phyloP scores from a whole-genome alignment of 2,113 vertebrate genomes.

The Vulpes ferrilata region DNA sequence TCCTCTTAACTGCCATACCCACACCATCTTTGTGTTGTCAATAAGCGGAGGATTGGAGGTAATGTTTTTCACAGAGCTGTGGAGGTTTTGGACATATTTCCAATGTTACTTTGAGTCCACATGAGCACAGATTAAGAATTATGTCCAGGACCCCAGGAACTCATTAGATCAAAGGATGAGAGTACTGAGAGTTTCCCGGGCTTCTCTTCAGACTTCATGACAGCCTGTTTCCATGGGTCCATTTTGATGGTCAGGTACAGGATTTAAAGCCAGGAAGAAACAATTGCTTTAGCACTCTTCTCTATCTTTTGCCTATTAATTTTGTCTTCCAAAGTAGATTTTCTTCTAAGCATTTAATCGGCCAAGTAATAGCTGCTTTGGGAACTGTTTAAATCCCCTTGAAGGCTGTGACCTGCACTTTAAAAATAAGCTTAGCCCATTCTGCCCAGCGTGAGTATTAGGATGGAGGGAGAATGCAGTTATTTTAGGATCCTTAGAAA shows the following conservation, averaged over 20 bases:
- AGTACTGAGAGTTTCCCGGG: neutral
- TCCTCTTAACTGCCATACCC: neutral
- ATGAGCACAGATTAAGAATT: conserved; percentile 39
- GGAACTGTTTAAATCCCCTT: conserved; percentile 51
- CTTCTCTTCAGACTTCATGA: neutral
- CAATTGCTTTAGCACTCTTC: conserved; percentile 8
- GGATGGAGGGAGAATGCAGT: conserved; percentile 1
- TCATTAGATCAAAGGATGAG: conserved; percentile 7
- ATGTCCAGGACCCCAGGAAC: neutral
- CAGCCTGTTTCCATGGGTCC: neutral
- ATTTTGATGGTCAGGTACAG: neutral
- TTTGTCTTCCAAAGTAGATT: conserved; percentile 60
- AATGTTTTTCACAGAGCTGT: conserved; percentile 13
- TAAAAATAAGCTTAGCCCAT: conserved; percentile 59
- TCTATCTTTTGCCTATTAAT: conserved; percentile 35
- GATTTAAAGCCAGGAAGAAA: conserved; percentile 7
- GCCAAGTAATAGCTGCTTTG: conserved; percentile 61
- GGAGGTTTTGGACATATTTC: conserved; percentile 62
- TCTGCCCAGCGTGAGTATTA: conserved; percentile 35
- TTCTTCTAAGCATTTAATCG: conserved; percentile 64
- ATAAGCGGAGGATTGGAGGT: neutral
- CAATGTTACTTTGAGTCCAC: conserved; percentile 25
- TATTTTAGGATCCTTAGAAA: conserved; percentile 72
- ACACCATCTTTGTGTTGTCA: neutral
- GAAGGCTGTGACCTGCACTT: conserved; percentile 47